Percentiles rank a stretch among this genome's conserved stretches.
Evolutionary conservation across 2,797 vertebrate genomes (phyloP).

Genomic region (Pterois miles): DNA sequence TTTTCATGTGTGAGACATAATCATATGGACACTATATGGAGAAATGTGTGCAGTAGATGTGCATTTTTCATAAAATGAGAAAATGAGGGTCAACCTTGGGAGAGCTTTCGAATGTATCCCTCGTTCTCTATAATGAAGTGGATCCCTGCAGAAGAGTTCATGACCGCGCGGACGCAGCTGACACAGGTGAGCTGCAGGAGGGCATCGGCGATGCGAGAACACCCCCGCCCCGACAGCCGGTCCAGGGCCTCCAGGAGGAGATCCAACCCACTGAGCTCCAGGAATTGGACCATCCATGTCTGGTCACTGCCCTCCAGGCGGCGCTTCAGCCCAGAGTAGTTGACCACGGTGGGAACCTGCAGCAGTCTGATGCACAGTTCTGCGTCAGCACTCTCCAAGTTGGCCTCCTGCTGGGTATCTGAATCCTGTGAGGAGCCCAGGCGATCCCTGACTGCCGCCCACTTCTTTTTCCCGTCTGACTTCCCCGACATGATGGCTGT

Average conservation of each 20-base stretch:
- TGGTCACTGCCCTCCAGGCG: conserved; percentile 93
- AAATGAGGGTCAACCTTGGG: conserved; percentile 86
- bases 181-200: conserved; percentile 97
- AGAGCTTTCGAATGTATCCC: conserved; percentile 95
- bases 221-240: conserved; percentile 92
- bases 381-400: conserved; percentile 94
- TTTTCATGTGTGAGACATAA: not conserved
- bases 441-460: conserved; percentile 90
- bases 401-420: conserved; percentile 90
- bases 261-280: conserved; percentile 95
- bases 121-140: conserved; percentile 96
- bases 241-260: conserved; percentile 96
- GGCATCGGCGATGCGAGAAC: conserved; percentile 92
- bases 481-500: conserved; percentile 86
- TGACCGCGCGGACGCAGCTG: conserved; percentile 93
- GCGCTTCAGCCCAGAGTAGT: conserved; percentile 96
- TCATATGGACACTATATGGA: not conserved
- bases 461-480: conserved; percentile 91
- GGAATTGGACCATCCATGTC: conserved; percentile 96
- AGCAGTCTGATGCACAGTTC: conserved; percentile 96
- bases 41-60: not conserved
- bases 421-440: conserved; percentile 91
- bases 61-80: not conserved
- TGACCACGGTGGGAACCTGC: conserved; percentile 94
- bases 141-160: conserved; percentile 95